Base-by-base conservation (phyloP, 2,888 invertebrate genomes). In the Hydriomena furcata region DNA sequence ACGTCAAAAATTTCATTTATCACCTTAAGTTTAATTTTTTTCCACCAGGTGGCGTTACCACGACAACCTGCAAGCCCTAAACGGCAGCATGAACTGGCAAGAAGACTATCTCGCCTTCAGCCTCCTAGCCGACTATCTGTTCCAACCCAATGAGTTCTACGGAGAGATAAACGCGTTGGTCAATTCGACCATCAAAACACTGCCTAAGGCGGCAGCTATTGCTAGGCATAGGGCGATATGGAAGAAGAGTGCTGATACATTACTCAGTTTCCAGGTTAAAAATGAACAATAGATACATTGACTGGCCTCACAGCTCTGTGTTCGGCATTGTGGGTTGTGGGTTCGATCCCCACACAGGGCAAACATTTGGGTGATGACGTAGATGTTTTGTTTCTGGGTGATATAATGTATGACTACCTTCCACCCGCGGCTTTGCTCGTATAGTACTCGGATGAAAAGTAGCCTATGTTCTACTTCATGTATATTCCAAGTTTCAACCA, bases 21-120 rank as follows among this genome's bases (percentile, higher is more conserved):
- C n/a, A n/a, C n/a, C 17, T 17, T 2, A 17, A 17, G 17, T 3
- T 17, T n/a, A n/a, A 17, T 17, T 17, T 17, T 17, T 36, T 24
- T 24, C 1, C 34, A 10, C 31, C 48, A 91, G 91, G 82, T 91
- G 91, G 91, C 88, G 87, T 7, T 91, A 90, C 76, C 82, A 86
- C 52, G 91, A 91, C 67, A 91, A 91, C 58, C 71, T 90, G 0
- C 91, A 91, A 77, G 82, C 87, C 0, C 35, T 91, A 1, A 90
- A 90, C 73, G 91, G 91, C 48, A 91, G 90, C 53, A 91, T 91
- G 91, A 88, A 87, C 66, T 91, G 91, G 91, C 88, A 91, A 48
- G 79, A 87, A 50, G 89, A 91, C 58, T 84, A 85, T 58, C 64
- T 91, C 0, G 79, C 87, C 0, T 90, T 91, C 68, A 75, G 72